These are phyloP conservation scores for Chrysomela aeneicollis DNA, from an alignment of 2,888 invertebrate genomes.

Conservation along the genomic window DNA sequence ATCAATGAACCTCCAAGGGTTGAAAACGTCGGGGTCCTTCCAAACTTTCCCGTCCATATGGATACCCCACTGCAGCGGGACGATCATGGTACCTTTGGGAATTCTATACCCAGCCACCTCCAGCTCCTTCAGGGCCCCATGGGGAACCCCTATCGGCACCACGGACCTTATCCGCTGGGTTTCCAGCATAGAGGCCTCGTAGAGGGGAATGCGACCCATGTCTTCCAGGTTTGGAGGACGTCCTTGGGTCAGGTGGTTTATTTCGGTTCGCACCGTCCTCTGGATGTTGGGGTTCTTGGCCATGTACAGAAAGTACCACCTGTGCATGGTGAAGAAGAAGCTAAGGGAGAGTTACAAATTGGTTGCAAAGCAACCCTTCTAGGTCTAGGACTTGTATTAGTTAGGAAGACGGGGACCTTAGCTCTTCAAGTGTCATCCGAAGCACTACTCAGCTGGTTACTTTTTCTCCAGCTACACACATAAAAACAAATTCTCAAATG, in stretches of 20 bases:
- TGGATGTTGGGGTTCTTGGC: conserved; percentile 72
- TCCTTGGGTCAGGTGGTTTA: conserved; percentile 55
- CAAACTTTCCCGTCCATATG: conserved; percentile 76
- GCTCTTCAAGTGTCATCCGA: no score
- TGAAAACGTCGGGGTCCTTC: conserved; percentile 73
- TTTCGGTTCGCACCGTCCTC: conserved; percentile 68
- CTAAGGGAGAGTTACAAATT: no score
- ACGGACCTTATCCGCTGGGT: conserved; percentile 80
- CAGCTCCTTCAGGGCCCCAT: conserved; percentile 70
- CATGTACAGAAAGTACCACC: conserved; percentile 83
- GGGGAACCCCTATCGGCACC: conserved; percentile 86
- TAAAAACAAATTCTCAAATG: no score
- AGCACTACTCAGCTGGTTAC: no score
- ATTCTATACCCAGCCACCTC: conserved; percentile 66
- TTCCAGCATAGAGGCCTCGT: conserved; percentile 81
- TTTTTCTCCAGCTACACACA: no score
- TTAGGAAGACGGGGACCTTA: no score
- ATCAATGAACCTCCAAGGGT: conserved; percentile 74
- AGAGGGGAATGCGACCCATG: conserved; percentile 64
- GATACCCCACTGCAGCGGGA: conserved; percentile 83
- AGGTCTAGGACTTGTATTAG: no score
- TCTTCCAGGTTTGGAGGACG: conserved; percentile 65
- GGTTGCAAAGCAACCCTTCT: no score
- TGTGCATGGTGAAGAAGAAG: conserved; percentile 30
- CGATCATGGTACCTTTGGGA: conserved; percentile 75